Percentiles rank a stretch among this genome's conserved stretches.
Conservation (phyloP, 1,140 invertebrate species). For the Temnothorax nylanderi region DNA sequence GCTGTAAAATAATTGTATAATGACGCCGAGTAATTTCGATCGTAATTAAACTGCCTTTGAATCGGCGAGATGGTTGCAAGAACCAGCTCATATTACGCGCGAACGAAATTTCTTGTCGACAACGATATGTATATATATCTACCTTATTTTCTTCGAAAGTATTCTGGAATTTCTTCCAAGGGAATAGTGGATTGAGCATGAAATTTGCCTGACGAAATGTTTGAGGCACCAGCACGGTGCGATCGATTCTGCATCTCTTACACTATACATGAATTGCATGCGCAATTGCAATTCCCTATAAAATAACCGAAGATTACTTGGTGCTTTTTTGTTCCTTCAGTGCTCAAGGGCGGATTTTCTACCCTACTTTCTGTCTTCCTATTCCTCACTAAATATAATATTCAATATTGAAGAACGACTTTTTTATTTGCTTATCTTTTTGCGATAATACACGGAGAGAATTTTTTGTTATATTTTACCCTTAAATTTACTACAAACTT, state of each 20-base stretch:
- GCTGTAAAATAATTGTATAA: constrained; percentile 53
- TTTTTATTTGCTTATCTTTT: neutral
- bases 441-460: no score
- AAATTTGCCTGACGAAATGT: neutral
- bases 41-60: constrained; percentile 61
- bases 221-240: neutral
- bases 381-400: neutral
- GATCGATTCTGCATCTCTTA: neutral
- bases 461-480: no score
- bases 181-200: neutral
- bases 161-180: neutral
- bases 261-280: neutral
- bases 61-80: constrained; percentile 30
- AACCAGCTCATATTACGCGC: constrained; percentile 1
- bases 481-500: no score
- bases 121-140: neutral
- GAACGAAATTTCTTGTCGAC: neutral
- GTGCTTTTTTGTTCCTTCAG: neutral
- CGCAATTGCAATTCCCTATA: neutral
- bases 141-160: neutral
- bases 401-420: neutral
- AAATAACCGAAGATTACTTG: constrained; percentile 17
- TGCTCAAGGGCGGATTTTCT: neutral
- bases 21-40: constrained; percentile 54
- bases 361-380: no score